Conservation (phyloP, 2,888 invertebrate genomes). For the Conops quadrifasciatus region DNA sequence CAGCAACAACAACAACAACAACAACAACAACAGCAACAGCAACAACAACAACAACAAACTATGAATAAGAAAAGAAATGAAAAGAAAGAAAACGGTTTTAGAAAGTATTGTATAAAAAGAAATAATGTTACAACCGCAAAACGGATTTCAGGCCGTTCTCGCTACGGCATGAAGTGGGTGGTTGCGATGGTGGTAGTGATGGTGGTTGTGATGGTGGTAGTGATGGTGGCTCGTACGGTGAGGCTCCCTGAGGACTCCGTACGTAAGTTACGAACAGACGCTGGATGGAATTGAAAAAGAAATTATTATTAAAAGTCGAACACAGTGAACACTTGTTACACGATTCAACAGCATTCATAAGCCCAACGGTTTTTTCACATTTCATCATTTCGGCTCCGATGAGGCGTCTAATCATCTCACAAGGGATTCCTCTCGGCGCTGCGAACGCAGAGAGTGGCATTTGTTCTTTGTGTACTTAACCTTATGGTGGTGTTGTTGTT, state of each 20-base stretch:
- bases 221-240: not conserved
- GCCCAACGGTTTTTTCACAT: not conserved
- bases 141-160: not conserved
- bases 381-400: conserved; percentile 33
- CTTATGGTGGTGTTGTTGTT: conserved; percentile 13
- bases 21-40: too few species aligned
- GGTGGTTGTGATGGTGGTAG: too few species aligned
- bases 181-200: not conserved
- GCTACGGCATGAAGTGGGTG: conserved; percentile 21
- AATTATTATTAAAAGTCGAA: conserved; percentile 18
- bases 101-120: too few species aligned
- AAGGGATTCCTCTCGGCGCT: conserved; percentile 24
- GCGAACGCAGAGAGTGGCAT: not conserved
- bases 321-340: conserved; percentile 1
- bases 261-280: not conserved
- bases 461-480: not conserved
- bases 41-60: not conserved
- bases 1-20: too few species aligned
- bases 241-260: not conserved
- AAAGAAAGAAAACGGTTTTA: not conserved
- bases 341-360: not conserved
- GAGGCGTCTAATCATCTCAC: conserved; percentile 35
- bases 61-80: conserved; percentile 9
- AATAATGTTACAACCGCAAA: conserved; percentile 26
- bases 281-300: not conserved